These are phyloP conservation scores for Ranitomeya variabilis DNA, from an alignment of 2,113 vertebrate species.

Conservation along the genomic window DNA sequence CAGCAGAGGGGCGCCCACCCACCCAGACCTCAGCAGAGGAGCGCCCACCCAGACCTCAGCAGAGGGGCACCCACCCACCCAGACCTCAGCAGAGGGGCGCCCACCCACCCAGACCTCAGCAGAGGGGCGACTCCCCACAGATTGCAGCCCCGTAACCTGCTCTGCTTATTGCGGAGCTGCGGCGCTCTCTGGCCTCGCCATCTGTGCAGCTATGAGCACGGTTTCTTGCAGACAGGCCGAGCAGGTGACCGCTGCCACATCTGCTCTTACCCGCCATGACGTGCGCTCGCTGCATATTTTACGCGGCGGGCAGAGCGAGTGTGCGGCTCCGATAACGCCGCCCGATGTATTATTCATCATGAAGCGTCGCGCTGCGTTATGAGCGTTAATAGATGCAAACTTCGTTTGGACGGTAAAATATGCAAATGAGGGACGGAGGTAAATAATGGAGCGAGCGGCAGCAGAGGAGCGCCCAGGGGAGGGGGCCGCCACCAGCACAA, in stretches of 20 bases:
- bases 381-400: slow-evolving; percentile 70
- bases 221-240: not conserved
- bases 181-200: not conserved
- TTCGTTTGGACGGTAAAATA: slow-evolving; percentile 58
- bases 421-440: not conserved
- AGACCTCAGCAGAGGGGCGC: no score
- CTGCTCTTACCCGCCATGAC: slow-evolving; percentile 57
- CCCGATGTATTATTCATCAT: slow-evolving; percentile 71
- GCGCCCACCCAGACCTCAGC: no score
- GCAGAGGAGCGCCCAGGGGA: not conserved
- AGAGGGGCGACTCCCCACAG: no score
- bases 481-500: not conserved
- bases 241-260: slow-evolving; percentile 58
- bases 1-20: no score
- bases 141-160: no score
- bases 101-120: no score
- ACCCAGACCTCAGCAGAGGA: no score
- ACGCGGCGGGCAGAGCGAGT: slow-evolving; percentile 64
- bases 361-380: slow-evolving; percentile 61
- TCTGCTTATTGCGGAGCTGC: not conserved
- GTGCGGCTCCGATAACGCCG: slow-evolving; percentile 59
- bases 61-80: no score
- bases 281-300: not conserved
- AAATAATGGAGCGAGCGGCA: not conserved
- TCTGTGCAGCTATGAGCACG: not conserved